These are phyloP conservation scores for Kradibia gibbosae DNA, from an alignment of 1,140 invertebrate genomes.

Conservation along the genomic window DNA sequence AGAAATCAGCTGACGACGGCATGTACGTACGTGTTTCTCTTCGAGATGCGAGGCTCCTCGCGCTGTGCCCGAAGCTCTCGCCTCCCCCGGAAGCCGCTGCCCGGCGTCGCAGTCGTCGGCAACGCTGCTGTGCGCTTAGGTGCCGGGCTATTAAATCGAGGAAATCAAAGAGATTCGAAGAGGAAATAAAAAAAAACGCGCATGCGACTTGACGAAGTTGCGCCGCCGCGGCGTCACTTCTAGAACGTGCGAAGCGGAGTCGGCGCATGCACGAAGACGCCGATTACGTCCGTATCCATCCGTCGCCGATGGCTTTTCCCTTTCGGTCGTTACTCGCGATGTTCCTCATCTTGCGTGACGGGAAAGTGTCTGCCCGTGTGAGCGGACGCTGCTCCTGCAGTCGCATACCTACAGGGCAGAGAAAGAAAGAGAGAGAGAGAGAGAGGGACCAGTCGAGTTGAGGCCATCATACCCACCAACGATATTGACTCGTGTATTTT, in stretches of 20 bases:
- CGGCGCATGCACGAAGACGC: not conserved
- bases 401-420: not conserved
- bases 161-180: too few relatives aligned
- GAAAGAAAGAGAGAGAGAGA: not conserved
- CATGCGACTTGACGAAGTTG: not conserved
- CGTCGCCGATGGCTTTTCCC: not conserved
- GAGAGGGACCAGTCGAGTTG: not conserved
- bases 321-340: conserved; percentile 6
- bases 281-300: not conserved
- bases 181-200: not conserved
- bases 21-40: not conserved
- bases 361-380: not conserved
- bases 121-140: too few relatives aligned
- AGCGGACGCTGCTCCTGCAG: not conserved
- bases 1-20: not conserved
- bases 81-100: not conserved
- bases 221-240: not conserved
- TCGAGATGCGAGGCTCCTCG: not conserved
- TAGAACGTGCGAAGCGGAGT: conserved; percentile 4
- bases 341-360: not conserved
- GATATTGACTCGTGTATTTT: not conserved
- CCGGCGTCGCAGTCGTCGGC: not conserved
- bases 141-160: not conserved
- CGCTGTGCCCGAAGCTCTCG: not conserved
- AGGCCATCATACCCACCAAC: conserved; percentile 8